Evolutionary conservation across 2,113 vertebrate genomes (phyloP), one percentile per base, ranked within the genome.

Genomic region (Sapayoa aenigma): DNA sequence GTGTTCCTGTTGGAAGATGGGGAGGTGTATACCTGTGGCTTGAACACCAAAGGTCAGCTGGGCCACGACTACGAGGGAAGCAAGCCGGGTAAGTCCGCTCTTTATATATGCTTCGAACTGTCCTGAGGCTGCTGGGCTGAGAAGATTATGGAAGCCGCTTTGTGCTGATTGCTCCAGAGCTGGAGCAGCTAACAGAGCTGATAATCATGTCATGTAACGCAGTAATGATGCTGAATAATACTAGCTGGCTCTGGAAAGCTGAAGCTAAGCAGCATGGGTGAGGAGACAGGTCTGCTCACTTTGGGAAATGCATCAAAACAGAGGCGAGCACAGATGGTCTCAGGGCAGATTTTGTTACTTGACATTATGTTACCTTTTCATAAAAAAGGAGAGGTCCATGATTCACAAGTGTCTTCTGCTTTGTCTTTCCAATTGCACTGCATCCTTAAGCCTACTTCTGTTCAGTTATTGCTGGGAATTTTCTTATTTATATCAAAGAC

Each of bases 1-100:
- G 85, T 99, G 63, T 99, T 99, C 96, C 97, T 99, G 46, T 94
- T 99, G 96, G 98, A 98, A 63, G 99, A 99, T 87, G 99, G 99
- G 3, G 99, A 98, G 33, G 98, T 99, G 13, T 99, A 99, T 93
- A 98, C 99, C 3, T 99, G 99, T 80, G 99, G 99, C 37, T 98
- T 98, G 49, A 99, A 99, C 97, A 98, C 98, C 96, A 98, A 98
- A 93, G 99, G 99, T 28, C 99, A 99, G 83, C 98, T 99, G 95
- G 99, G 99, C 55, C 99, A 99, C 2, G 98, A 99, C 88, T 98
- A 98, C 90, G 96, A 98, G 88, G 99, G 98, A 87, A 97, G 89
- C 58, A 98, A 97, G 31, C 99, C 99, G 95, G 99, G 99, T 99
- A 97, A 96, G 97, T 81, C 42, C 9, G 5, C 37, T 75, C 79